Base-by-base conservation (phyloP, 1,140 invertebrate species). In the Drosophila nannoptera region DNA sequence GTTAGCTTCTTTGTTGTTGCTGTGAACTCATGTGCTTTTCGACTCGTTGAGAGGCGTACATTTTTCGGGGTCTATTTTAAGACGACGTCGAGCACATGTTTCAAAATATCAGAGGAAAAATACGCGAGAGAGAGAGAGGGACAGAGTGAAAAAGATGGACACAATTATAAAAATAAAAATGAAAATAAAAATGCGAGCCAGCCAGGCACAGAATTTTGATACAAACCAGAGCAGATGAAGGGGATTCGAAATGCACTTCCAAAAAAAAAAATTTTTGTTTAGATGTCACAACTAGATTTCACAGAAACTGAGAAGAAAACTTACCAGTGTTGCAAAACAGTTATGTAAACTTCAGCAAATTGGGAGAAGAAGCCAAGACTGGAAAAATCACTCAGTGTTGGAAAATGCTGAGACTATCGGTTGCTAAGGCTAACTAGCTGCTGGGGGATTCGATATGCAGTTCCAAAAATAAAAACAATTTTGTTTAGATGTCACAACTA, bases 41-140 rank as follows among this genome's bases (percentile, higher is more conserved):
- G 45, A n/a, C n/a, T 36, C 65, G 56, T 38, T 64, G 60, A 58
- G 48, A 50, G 59, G 46, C 43, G 12, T 54, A 78, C 5, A 61
- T 40, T 53, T 52, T 40, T 53, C 49, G 61, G 67, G 50, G 72
- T 58, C 86, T 86, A 86, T 80, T 84, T 71, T 84, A 84, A 81
- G 75, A 83, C 12, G 54, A 50, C 65, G 54, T 48, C 54, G 73
- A 75, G 80, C 80, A 83, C 81, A 83, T 83, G 80, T 83, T 83
- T 83, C 56, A 80, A 73, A 83, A 83, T 80, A 83, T 86, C 80
- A 62, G 53, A n/a, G n/a, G n/a, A n/a, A n/a, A n/a, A n/a, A n/a
- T n/a, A n/a, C n/a, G n/a, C n/a, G n/a, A n/a, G n/a, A 73, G 62
- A 59, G 42, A 48, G 42, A 33, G 61, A 35, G 12, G 32, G n/a